Conservation (phyloP, 2,113 vertebrate species). For the Crotalus horridus region DNA sequence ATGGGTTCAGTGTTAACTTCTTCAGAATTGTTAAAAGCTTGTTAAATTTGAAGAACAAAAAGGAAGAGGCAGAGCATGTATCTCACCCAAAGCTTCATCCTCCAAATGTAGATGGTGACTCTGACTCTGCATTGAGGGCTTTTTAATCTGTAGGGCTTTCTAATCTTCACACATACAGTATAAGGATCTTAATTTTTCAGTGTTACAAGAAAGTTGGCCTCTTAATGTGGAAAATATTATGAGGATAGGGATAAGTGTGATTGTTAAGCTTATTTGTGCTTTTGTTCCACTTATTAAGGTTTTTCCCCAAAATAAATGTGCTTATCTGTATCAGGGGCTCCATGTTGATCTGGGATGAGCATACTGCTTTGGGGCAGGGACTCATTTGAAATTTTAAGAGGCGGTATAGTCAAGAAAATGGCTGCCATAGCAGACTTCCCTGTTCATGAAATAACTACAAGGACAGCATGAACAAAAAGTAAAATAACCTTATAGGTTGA, state of each 20-base stretch:
- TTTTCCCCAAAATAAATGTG: neutral
- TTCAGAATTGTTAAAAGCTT: neutral
- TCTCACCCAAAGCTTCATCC: neutral
- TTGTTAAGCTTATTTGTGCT: neutral
- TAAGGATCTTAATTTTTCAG: neutral
- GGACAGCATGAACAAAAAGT: neutral
- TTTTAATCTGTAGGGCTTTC: neutral
- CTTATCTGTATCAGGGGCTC: neutral
- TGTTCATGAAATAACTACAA: neutral
- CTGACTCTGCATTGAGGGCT: neutral
- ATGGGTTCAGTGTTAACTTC: neutral
- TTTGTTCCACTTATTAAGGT: neutral
- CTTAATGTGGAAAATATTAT: neutral
- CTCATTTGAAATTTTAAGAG: neutral
- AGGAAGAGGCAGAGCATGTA: neutral
- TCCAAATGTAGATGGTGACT: neutral
- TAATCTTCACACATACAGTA: neutral
- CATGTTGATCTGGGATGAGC: neutral
- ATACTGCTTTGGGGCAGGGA: neutral
- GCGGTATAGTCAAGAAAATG: neutral
- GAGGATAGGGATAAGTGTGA: neutral
- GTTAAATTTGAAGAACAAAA: neutral
- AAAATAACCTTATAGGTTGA: neutral
- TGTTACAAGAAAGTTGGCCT: neutral
- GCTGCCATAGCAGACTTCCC: neutral